Percentiles rank a stretch among this genome's conserved stretches.
phyloP scores from a whole-genome alignment of 2,888 invertebrate genomes.

The Tanaodytes sp. region DNA sequence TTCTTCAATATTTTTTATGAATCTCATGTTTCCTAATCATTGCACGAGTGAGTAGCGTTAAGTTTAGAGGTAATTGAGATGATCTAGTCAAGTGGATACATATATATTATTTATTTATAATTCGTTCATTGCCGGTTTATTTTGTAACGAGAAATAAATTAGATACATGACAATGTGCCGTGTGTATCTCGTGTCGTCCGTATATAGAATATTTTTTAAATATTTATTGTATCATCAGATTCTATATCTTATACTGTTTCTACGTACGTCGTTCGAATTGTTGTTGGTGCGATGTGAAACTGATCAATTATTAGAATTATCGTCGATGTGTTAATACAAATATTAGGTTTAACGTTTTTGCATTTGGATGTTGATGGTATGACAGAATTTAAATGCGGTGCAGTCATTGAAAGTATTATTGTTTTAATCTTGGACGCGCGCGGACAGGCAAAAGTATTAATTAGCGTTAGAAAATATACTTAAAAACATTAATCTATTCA shows the following conservation, averaged over 20 bases:
- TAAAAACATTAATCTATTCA: too few relatives aligned
- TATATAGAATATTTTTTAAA: conserved; percentile 54
- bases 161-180: conserved; percentile 39
- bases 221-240: conserved; percentile 53
- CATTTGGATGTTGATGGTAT: conserved; percentile 43
- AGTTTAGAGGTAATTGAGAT: conserved; percentile 62
- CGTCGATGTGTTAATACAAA: conserved; percentile 37
- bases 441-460: too few relatives aligned
- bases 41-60: conserved; percentile 63
- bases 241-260: conserved; percentile 56
- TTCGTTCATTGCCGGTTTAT: conserved; percentile 32
- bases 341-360: conserved; percentile 45
- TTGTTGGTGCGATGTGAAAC: conserved; percentile 45
- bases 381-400: conserved; percentile 27
- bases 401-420: background rate
- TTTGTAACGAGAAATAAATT: conserved; percentile 36
- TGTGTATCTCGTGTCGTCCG: conserved; percentile 49
- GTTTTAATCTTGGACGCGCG: conserved; percentile 19
- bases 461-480: too few relatives aligned
- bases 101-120: too few relatives aligned
- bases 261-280: conserved; percentile 48
- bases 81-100: conserved; percentile 72
- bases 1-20: conserved; percentile 69
- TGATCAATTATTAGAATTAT: conserved; percentile 50
- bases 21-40: conserved; percentile 64